These are phyloP conservation scores for Aplodontia rufa DNA, from an alignment of 2,113 vertebrate species.

Conservation along the genomic window DNA sequence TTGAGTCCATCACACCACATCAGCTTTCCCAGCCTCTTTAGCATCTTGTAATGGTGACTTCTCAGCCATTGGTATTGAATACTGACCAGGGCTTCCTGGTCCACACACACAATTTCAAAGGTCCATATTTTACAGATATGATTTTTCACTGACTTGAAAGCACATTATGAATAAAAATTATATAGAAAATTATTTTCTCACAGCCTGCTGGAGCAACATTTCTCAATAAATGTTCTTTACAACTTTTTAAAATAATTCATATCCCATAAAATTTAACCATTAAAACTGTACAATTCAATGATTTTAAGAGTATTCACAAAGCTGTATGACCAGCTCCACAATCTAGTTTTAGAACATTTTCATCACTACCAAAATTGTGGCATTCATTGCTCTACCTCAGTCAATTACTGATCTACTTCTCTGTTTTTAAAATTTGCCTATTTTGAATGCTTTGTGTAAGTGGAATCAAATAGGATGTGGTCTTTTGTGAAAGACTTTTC, in stretches of 20 bases:
- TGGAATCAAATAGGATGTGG: neutral
- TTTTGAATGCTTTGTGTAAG: neutral
- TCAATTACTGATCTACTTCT: neutral
- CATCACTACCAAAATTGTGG: neutral
- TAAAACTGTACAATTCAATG: neutral
- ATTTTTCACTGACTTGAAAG: neutral
- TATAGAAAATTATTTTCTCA: neutral
- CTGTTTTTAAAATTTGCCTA: neutral
- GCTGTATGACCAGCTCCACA: neutral
- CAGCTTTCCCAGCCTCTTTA: neutral
- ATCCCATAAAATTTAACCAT: neutral
- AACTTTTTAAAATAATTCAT: neutral
- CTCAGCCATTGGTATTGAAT: neutral
- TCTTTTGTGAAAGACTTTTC: neutral
- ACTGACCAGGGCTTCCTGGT: neutral
- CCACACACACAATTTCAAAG: neutral
- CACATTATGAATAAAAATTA: neutral
- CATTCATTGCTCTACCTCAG: neutral
- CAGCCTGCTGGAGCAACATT: neutral
- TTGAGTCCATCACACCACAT: neutral
- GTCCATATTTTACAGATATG: neutral
- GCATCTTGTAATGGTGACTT: neutral
- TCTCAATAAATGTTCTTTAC: neutral
- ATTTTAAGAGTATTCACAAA: neutral
- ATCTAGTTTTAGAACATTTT: slow-evolving; percentile 26